Percentiles rank a stretch among this genome's conserved stretches.
phyloP scores from a whole-genome alignment of 2,888 invertebrate species.

The Phania funesta region DNA sequence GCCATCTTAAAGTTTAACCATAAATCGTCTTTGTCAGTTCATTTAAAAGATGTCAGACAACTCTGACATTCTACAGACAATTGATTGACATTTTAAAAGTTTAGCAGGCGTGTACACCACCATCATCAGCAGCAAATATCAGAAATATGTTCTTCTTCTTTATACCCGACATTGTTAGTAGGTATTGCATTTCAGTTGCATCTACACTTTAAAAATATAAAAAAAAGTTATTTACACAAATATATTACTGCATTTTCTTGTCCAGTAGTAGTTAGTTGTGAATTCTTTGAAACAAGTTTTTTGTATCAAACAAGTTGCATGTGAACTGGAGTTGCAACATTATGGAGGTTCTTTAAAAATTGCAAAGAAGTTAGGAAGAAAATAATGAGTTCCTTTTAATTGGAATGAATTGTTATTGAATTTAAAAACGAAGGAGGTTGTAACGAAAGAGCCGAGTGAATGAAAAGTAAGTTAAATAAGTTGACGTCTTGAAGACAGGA shows the following conservation, averaged over 20 bases:
- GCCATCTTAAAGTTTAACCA: conserved; percentile 76
- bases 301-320: conserved; percentile 38
- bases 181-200: conserved; percentile 15
- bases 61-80: conserved; percentile 77
- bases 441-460: no score
- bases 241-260: conserved; percentile 39
- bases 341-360: background rate
- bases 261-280: background rate
- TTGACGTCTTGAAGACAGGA: no score
- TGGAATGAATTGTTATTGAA: no score
- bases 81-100: conserved; percentile 79
- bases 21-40: conserved; percentile 79
- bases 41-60: conserved; percentile 80
- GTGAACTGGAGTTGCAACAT: conserved; percentile 15
- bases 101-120: conserved; percentile 73
- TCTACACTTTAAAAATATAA: no score
- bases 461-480: no score
- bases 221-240: conserved; percentile 2
- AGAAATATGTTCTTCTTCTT: background rate
- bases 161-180: background rate
- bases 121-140: conserved; percentile 9
- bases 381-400: background rate
- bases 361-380: background rate
- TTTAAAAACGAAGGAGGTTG: no score
- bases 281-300: background rate